Base-by-base conservation (phyloP, 2,113 vertebrate genomes). In the Hirundichthys speculiger region DNA sequence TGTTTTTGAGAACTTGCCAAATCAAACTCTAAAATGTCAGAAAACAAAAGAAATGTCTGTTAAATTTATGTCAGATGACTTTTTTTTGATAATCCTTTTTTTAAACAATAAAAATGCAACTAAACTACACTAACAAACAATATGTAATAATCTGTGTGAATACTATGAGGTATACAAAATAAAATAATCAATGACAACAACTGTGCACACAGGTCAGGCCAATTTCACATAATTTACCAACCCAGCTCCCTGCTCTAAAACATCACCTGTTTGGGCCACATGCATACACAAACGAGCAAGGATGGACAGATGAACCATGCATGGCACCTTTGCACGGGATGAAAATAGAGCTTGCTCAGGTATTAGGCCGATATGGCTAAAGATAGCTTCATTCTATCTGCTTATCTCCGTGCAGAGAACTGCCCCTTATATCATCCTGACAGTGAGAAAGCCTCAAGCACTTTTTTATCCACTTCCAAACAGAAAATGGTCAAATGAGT, bases 301-400 rank as follows among this genome's bases (percentile, higher is more conserved):
- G 46, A n/a, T 24, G 45, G 61, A 50, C 39, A 69, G 64, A 70
- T 13, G 47, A 65, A 50, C 27, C 52, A 24, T 14, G 41, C 27
- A 64, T 38, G 65, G 24, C 70, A 70, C 68, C 63, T 84, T 55
- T 48, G 43, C 56, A 41, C 41, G 51, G 85, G 81, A 87, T 88
- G 69, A 79, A 84, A 87, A 84, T 81, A 79, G 75, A 66, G 80
- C 76, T 75, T 69, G 69, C 56, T 62, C 15, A 22, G 84, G 90
- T 76, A 92, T 92, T 92, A 92, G 79, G 74, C 73, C 65, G 43
- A 16, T 60, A 58, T 15, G 67, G 60, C 88, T 93, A 93, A 90
- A 90, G 86, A 90, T 93, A 93, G 87, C 64, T 43, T 67, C 70
- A 27, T 78, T 89, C 79, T 82, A 92, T 92, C 90, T 89, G 83